These are phyloP conservation scores for Drosophila cyrtoloma DNA, from an alignment of 2,888 invertebrate genomes.

Conservation along the genomic window DNA sequence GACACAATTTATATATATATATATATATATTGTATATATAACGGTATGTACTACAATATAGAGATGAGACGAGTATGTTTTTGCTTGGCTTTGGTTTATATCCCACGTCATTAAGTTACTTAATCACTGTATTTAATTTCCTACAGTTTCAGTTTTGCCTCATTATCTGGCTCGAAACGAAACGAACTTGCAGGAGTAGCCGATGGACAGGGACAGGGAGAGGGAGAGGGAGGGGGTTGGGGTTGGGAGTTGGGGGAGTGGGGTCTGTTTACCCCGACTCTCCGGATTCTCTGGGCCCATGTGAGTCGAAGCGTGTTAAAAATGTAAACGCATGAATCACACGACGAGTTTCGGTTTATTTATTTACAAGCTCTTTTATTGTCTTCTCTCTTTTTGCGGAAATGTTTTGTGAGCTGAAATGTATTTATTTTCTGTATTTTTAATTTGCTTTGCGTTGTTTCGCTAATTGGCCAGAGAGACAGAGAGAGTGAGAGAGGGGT, in stretches of 20 bases:
- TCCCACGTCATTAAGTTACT: conserved; percentile 80
- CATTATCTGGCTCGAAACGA: conserved; percentile 63
- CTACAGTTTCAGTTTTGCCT: conserved; percentile 61
- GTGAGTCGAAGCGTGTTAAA: conserved; percentile 75
- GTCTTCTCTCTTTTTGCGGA: conserved; percentile 61
- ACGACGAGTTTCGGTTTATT: conserved; percentile 54
- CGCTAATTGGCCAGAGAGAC: conserved; percentile 62
- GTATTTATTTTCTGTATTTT: conserved; percentile 21
- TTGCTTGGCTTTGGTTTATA: conserved; percentile 38
- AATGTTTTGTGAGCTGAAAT: conserved; percentile 56
- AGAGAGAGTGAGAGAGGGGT: background rate
- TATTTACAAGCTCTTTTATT: conserved; percentile 49
- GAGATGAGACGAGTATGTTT: conserved; percentile 10
- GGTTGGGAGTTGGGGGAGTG: background rate
- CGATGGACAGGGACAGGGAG: background rate
- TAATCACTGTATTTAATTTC: conserved; percentile 79
- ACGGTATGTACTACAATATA: background rate
- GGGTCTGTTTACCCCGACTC: conserved; percentile 17
- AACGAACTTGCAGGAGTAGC: conserved; percentile 18
- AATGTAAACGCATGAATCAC: conserved; percentile 74
- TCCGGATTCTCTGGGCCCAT: conserved; percentile 36
- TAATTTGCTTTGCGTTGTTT: conserved; percentile 56
- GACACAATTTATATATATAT: conserved; percentile 9
- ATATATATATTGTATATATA: background rate
- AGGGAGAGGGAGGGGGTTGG: background rate